Evolutionary conservation across 2,113 vertebrate species (phyloP), one percentile per base, ranked within the genome.

Genomic region (Colossoma macropomum): DNA sequence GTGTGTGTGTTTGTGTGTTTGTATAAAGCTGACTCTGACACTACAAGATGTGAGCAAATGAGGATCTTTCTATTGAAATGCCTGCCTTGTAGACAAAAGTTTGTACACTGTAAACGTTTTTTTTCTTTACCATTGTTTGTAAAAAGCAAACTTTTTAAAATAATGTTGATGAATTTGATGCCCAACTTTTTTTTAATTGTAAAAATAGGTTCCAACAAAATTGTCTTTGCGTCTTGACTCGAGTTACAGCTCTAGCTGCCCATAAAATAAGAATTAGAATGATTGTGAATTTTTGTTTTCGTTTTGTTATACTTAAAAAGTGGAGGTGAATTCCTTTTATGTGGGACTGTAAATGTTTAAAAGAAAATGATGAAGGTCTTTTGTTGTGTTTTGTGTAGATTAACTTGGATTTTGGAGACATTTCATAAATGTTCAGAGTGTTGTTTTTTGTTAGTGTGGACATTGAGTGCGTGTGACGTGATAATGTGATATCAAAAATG

Each of bases 51-150:
- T 90, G 88, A 95, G 92, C 96, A 95, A 95, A 90, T 91, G 92
- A 95, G 95, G 95, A 95, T 97, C 94, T 96, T 97, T 96, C 94
- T 96, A 93, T 96, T 88, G 90, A 96, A 93, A 93, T 94, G 89
- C 95, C 96, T 96, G 96, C 95, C 94, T 91, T 96, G 93, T 94
- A 95, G 96, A 97, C 96, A 97, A 95, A 95, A 96, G 97, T 97
- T 97, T 98, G 95, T 99, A 99, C 97, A 98, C 97, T 99, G 98
- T 98, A 99, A 96, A 98, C 96, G n/a, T 45, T 96, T 91, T 95
- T 62, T 90, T 96, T 95, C 93, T 95, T 94, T 96, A 94, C 95
- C 96, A 95, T 92, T 95, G 85, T 95, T 97, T 97, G 95, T 98
- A 97, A 96, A 96, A 86, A 94, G 93, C 94, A 95, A 95, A 93